Conservation (phyloP, 2,113 vertebrate genomes). For the Pithys albifrons region DNA sequence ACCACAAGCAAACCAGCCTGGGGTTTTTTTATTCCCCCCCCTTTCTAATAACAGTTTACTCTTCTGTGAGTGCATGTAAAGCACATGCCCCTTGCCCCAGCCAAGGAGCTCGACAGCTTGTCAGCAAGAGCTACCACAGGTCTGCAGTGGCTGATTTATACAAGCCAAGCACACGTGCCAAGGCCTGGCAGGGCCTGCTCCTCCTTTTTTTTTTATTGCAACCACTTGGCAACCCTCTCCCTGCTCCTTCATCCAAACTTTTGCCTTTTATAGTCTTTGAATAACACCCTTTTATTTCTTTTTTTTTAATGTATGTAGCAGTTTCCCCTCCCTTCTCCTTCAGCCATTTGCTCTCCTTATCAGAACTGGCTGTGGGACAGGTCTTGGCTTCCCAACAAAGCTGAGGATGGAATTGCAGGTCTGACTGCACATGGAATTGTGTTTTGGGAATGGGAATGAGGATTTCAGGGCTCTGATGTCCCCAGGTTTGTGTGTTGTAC, state of each 20-base stretch:
- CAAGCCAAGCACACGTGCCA: constrained; percentile 52
- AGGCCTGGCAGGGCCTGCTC: constrained; percentile 16
- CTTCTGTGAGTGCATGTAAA: constrained; percentile 53
- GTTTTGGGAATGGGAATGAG: neutral
- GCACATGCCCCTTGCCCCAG: constrained; percentile 37
- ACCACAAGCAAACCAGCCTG: constrained; percentile 18
- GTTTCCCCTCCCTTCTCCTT: constrained; percentile 30
- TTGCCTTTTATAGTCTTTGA: constrained; percentile 71
- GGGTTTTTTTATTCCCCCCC: neutral
- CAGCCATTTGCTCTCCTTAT: constrained; percentile 38
- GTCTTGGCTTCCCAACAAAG: neutral
- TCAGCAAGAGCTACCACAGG: constrained; percentile 61
- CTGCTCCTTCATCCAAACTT: constrained; percentile 51
- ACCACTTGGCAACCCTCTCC: constrained; percentile 26
- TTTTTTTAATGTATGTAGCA: neutral
- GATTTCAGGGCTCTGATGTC: neutral
- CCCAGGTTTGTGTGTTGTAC: accelerated
- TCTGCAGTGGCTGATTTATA: constrained; percentile 64
- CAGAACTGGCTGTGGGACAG: neutral
- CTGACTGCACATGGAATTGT: accelerated
- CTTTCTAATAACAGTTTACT: constrained; percentile 45
- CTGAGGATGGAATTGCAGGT: neutral
- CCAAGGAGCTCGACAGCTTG: constrained; percentile 58
- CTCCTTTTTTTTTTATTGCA: neutral
- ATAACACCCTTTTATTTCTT: neutral